Percentiles rank a stretch among this genome's conserved stretches.
Conservation (phyloP, 2,888 invertebrate genomes). For the Oscheius sp. region DNA sequence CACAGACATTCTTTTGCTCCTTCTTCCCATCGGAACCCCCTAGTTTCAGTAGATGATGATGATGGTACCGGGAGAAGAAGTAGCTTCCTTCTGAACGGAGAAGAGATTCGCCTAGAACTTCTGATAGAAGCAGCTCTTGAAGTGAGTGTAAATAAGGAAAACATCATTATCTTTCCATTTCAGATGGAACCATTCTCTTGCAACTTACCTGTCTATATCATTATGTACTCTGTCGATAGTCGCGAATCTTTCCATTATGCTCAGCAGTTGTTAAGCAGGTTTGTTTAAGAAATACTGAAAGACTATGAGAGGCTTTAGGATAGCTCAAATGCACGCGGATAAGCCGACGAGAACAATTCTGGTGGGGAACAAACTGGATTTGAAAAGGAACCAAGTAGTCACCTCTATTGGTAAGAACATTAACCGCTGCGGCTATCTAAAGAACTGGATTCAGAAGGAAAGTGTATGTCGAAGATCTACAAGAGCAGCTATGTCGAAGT, state of each 20-base stretch:
- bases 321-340: conserved; percentile 38
- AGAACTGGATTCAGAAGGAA: conserved; percentile 61
- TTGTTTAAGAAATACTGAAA: not conserved
- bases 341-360: conserved; percentile 50
- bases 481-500: conserved; percentile 67
- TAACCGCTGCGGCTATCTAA: not conserved
- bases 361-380: conserved; percentile 70
- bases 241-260: conserved; percentile 66
- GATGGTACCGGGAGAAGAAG: conserved; percentile 17
- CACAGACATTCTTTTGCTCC: no score
- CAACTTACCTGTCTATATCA: conserved; percentile 56
- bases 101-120: conserved; percentile 67
- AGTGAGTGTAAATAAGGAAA: conserved; percentile 40
- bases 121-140: conserved; percentile 63
- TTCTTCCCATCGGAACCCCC: no score
- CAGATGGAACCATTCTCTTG: conserved; percentile 50
- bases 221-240: conserved; percentile 67
- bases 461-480: conserved; percentile 69
- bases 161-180: conserved; percentile 10
- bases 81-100: conserved; percentile 66
- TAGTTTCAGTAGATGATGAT: conserved; percentile 8
- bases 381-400: conserved; percentile 68
- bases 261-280: conserved; percentile 58
- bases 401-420: conserved; percentile 58
- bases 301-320: conserved; percentile 30